Conservation (phyloP, 2,888 invertebrate genomes). For the Tipula vernalis region DNA sequence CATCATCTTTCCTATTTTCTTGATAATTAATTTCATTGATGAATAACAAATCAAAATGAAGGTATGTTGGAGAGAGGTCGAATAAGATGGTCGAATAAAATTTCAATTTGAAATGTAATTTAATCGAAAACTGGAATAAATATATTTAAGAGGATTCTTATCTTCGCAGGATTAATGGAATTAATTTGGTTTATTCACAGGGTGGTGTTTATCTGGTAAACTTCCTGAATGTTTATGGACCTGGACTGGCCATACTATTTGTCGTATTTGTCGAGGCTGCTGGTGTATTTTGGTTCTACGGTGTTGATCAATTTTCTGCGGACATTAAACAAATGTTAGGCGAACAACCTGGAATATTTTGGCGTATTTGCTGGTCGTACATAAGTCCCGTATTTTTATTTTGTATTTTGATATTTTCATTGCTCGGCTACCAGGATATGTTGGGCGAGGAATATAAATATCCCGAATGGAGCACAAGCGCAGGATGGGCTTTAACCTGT, state of each 20-base stretch:
- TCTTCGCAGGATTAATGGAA: not conserved
- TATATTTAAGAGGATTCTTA: not conserved
- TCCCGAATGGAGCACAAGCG: conserved; percentile 66
- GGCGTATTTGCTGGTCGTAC: conserved; percentile 76
- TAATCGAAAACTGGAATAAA: not conserved
- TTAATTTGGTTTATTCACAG: conserved; percentile 35
- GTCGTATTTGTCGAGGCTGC: conserved; percentile 86
- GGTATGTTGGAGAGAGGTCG: not conserved
- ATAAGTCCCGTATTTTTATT: conserved; percentile 75
- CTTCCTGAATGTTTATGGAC: conserved; percentile 76
- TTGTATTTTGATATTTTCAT: conserved; percentile 70
- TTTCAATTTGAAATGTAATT: not conserved
- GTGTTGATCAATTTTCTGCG: conserved; percentile 63
- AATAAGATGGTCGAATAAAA: not conserved
- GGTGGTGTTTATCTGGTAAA: conserved; percentile 81
- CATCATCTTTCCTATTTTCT: not conserved
- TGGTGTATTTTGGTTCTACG: conserved; percentile 84
- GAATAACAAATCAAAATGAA: not conserved
- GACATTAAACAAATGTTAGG: conserved; percentile 79
- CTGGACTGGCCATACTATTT: conserved; percentile 74
- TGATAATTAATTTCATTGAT: not conserved
- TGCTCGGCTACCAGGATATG: conserved; percentile 70
- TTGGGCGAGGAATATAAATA: conserved; percentile 59
- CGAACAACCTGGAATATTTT: conserved; percentile 60
- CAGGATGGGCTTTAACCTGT: conserved; percentile 72